A percentile compares a stretch with the other conserved stretches of the same genome.
phyloP scores from a whole-genome alignment of 2,888 invertebrate genomes.

The Norana najaformis region DNA sequence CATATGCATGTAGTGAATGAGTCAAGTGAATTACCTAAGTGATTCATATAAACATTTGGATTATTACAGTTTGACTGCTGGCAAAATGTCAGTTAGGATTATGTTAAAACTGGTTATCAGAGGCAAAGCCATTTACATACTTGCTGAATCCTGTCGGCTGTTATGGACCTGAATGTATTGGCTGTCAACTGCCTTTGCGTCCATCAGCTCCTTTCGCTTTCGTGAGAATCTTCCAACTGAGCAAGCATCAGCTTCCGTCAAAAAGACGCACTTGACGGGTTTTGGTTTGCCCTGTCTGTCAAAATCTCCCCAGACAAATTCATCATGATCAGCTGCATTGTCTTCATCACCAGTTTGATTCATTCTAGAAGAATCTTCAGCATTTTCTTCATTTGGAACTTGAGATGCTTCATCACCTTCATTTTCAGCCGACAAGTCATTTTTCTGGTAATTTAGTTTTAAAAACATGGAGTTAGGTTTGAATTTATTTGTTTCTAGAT shows the following conservation, averaged over 20 bases:
- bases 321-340: background rate
- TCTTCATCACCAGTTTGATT: background rate
- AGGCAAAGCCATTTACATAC: background rate
- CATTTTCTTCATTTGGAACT: background rate
- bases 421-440: background rate
- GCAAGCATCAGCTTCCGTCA: constrained; percentile 52
- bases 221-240: constrained; percentile 50
- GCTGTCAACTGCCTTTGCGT: constrained; percentile 20
- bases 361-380: background rate
- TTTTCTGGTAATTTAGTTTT: background rate
- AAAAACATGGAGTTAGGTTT: background rate
- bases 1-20: too few species aligned
- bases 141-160: background rate
- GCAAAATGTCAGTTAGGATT: background rate
- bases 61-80: background rate
- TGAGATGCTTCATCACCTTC: background rate
- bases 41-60: background rate
- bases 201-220: constrained; percentile 46
- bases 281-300: constrained; percentile 17
- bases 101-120: too few species aligned
- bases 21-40: too few species aligned
- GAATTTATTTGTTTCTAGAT: background rate
- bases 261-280: constrained; percentile 47
- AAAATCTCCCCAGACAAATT: background rate
- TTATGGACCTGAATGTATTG: background rate